Evolutionary conservation across 2,888 invertebrate species (phyloP).

Genomic region (Labia minor): DNA sequence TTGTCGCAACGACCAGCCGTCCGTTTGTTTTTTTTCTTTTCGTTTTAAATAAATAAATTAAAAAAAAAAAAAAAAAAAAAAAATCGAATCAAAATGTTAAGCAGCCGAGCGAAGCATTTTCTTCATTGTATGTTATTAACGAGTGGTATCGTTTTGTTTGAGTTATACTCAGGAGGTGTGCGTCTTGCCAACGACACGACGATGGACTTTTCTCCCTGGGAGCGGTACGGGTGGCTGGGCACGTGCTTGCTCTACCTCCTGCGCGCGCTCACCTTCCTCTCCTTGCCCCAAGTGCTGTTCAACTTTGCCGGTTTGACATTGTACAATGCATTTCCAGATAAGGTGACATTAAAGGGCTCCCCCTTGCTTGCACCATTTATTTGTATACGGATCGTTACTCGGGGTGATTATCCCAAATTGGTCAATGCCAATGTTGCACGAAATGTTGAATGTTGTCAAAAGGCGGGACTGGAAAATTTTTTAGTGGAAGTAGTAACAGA

Average conservation of each 20-base stretch:
- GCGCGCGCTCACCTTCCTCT: constrained; percentile 69
- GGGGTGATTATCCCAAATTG: constrained; percentile 86
- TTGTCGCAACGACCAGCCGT: too few species aligned
- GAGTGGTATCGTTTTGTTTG: constrained; percentile 62
- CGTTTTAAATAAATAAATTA: too few species aligned
- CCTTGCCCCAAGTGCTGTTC: constrained; percentile 80
- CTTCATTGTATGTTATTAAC: constrained; percentile 67
- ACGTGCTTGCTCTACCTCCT: constrained; percentile 64
- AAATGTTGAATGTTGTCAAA: constrained; percentile 77
- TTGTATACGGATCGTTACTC: constrained; percentile 85
- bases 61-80: too few species aligned
- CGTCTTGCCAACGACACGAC: constrained; percentile 41
- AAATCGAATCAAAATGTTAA: constrained; percentile 27
- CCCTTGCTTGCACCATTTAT: constrained; percentile 87
- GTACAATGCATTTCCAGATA: constrained; percentile 91
- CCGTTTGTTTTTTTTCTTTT: too few species aligned
- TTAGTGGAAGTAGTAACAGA: constrained; percentile 94
- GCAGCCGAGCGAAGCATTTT: constrained; percentile 62
- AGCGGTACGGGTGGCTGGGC: constrained; percentile 64
- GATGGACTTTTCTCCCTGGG: constrained; percentile 64
- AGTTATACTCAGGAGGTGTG: constrained; percentile 52
- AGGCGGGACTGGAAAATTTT: constrained; percentile 88
- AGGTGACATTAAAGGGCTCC: constrained; percentile 76
- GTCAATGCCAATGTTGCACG: constrained; percentile 76
- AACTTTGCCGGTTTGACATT: constrained; percentile 76